Evolutionary conservation across 2,888 invertebrate genomes (phyloP), one percentile per base, ranked within the genome.

Genomic region (Gastrophysa polygoni): DNA sequence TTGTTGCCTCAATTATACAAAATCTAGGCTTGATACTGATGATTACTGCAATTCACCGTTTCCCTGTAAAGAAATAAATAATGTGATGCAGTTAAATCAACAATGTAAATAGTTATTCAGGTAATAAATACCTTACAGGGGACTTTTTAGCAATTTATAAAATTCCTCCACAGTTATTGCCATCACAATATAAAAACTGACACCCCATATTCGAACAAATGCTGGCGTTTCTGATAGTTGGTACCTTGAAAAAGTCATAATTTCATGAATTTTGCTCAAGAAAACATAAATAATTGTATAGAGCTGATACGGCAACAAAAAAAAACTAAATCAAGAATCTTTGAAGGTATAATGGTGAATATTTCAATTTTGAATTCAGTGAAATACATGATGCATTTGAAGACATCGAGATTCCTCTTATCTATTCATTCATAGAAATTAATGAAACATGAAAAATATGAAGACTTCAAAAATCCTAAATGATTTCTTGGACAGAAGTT

Each of bases 141-240:
- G 51, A 59, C 48, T 58, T 57, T 60, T 48, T 29, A 44, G 14
- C 54, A 52, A 54, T 43, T 38, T 64, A 64, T 48, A 64, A 57
- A 57, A 64, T 67, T 60, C 63, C 63, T 44, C 56, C 58, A 61
- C 68, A 66, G 63, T 61, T 66, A 57, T 66, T 68, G 55, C 66
- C 66, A 63, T 68, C 68, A 63, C 68, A 68, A 63, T 68, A 68
- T 55, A 68, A 64, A 64, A 68, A 68, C 68, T 68, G 68, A 66
- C 68, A 68, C 57, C 66, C 68, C 68, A 68, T 64, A 64, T 68
- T 64, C 59, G 68, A 66, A 64, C 68, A 68, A 61, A 68, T 68
- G 62, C 61, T 68, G 64, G 64, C 29, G 46, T 68, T 68, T 64
- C 63, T 64, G 61, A 64, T 51, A 55, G 57, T 59, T 29, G 64